A percentile compares a stretch with the other conserved stretches of the same genome.
Conservation (phyloP, 2,888 invertebrate genomes). For the Eulithis prunata region DNA sequence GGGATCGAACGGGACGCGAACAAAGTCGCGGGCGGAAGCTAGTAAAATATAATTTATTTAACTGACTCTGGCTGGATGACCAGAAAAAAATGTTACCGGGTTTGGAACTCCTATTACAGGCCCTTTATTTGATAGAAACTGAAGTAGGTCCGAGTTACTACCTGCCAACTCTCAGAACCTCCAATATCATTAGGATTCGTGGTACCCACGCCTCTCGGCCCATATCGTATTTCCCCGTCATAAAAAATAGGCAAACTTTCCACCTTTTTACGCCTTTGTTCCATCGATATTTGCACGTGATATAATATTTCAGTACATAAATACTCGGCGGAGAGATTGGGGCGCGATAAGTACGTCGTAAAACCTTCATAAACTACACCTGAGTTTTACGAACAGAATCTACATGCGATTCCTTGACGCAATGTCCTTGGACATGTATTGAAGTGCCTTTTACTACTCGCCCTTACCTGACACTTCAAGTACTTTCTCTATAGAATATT, state of each 20-base stretch:
- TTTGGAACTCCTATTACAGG: no score
- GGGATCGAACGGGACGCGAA: no score
- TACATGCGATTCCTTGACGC: slow-evolving; percentile 22
- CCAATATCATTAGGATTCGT: slow-evolving; percentile 19
- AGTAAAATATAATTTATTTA: no score
- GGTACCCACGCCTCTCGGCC: slow-evolving; percentile 4
- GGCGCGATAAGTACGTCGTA: slow-evolving; percentile 38
- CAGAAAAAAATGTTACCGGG: no score
- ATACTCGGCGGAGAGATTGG: slow-evolving; percentile 39
- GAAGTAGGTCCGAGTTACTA: no score
- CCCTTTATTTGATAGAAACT: no score
- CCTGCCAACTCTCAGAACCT: background rate
- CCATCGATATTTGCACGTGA: slow-evolving; percentile 42
- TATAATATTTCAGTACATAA: slow-evolving; percentile 40
- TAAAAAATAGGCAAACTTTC: slow-evolving; percentile 30
- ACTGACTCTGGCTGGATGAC: no score
- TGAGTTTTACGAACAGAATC: slow-evolving; percentile 35
- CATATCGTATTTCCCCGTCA: slow-evolving; percentile 18
- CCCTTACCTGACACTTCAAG: background rate
- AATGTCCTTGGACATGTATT: slow-evolving; percentile 14
- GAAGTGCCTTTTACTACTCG: background rate
- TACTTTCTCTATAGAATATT: background rate
- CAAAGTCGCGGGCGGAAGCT: no score
- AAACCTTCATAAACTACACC: slow-evolving; percentile 42
- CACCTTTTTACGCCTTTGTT: slow-evolving; percentile 31